Conservation (phyloP, 2,113 vertebrate genomes). For the Nettapus auritus region DNA sequence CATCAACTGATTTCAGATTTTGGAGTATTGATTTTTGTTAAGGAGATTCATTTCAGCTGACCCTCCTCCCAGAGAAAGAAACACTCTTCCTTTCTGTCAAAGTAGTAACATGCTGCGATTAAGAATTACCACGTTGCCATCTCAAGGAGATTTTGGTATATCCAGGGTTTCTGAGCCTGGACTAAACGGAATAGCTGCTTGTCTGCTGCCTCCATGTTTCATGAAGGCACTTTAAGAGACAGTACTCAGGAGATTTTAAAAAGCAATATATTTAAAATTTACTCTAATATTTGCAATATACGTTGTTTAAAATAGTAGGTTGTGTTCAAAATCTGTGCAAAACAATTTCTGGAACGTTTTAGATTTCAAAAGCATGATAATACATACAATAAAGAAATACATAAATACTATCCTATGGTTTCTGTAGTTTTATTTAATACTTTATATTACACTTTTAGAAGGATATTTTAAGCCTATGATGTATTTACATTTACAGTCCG, state of each 20-base stretch:
- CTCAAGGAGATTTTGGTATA: slow-evolving; percentile 26
- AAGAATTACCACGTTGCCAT: not conserved
- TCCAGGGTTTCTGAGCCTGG: not conserved
- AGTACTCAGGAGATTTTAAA: not conserved
- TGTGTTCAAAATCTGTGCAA: not conserved
- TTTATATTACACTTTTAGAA: not conserved
- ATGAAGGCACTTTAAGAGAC: not conserved
- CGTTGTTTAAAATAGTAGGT: not conserved
- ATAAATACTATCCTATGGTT: not conserved
- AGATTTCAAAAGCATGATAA: not conserved
- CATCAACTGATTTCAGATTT: slow-evolving; percentile 75
- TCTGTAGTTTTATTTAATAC: not conserved
- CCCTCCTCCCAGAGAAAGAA: slow-evolving; percentile 55
- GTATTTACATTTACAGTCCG: not conserved
- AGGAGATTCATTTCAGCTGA: slow-evolving; percentile 60
- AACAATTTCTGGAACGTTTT: not conserved
- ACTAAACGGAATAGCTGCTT: not conserved
- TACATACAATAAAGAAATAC: not conserved
- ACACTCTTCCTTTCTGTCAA: slow-evolving; percentile 19
- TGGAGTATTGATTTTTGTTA: slow-evolving; percentile 75
- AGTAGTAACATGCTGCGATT: not conserved
- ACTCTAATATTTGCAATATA: not conserved
- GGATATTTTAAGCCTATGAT: not conserved
- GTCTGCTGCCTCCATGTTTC: not conserved
- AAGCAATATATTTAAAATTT: not conserved